Conservation (phyloP, 2,888 invertebrate species). For the Drepanosiphum platanoidis region DNA sequence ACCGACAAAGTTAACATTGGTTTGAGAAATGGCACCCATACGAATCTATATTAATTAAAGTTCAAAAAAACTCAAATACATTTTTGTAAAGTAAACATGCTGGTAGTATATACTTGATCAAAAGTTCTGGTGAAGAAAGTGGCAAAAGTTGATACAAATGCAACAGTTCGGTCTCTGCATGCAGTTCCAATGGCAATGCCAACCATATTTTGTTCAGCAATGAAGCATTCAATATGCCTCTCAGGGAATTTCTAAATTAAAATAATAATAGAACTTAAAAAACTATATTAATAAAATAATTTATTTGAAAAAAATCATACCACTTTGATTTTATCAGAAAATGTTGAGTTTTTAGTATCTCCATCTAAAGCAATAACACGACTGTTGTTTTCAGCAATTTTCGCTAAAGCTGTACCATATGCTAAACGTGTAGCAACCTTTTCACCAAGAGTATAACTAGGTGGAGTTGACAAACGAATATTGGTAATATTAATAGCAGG, state of each 20-base stretch:
- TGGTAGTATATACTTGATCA: slow-evolving; percentile 78
- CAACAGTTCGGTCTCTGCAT: slow-evolving; percentile 89
- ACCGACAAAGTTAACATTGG: slow-evolving; percentile 94
- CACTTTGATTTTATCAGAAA: slow-evolving; percentile 88
- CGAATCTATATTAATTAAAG: slow-evolving; percentile 75
- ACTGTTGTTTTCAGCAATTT: slow-evolving; percentile 76
- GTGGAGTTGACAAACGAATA: slow-evolving; percentile 80
- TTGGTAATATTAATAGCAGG: slow-evolving; percentile 79
- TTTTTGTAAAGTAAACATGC: neutral
- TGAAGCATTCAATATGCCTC: slow-evolving; percentile 96
- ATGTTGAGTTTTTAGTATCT: slow-evolving; percentile 99
- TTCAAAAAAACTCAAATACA: slow-evolving; percentile 63
- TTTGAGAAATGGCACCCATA: slow-evolving; percentile 99
- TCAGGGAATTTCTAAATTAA: slow-evolving; percentile 72
- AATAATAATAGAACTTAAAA: neutral
- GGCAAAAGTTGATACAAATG: slow-evolving; percentile 97
- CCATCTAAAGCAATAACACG: slow-evolving; percentile 95
- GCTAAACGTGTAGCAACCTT: slow-evolving; percentile 89
- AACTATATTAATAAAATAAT: slow-evolving; percentile 39
- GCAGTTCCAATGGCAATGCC: slow-evolving; percentile 95
- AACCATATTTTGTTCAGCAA: slow-evolving; percentile 98
- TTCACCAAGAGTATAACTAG: slow-evolving; percentile 82
- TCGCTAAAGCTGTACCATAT: slow-evolving; percentile 93
- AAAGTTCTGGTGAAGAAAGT: slow-evolving; percentile 96
- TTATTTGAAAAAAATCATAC: slow-evolving; percentile 65